Percentiles rank a stretch among this genome's conserved stretches.
Conservation (phyloP, 1,140 invertebrate species). For the Drosophila oshimai region DNA sequence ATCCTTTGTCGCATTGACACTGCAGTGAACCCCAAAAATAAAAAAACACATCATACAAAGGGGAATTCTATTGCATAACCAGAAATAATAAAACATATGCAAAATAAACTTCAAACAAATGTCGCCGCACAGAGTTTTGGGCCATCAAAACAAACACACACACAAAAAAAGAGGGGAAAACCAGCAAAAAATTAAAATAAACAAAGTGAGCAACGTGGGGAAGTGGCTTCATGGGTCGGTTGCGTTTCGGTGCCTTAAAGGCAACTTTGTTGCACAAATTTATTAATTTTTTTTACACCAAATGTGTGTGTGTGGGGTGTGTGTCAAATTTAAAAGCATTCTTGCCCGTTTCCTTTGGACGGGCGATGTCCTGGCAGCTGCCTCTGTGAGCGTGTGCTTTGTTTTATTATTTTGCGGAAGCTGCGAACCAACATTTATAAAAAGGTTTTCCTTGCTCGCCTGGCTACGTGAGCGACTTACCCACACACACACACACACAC, state of each 20-base stretch:
- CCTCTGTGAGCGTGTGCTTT: slow-evolving; percentile 40
- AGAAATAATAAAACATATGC: slow-evolving; percentile 38
- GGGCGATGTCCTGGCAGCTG: slow-evolving; percentile 47
- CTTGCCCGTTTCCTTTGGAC: slow-evolving; percentile 30
- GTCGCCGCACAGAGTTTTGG: slow-evolving; percentile 19
- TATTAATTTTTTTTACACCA: slow-evolving; percentile 50
- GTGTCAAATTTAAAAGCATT: slow-evolving; percentile 63
- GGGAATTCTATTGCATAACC: slow-evolving; percentile 25
- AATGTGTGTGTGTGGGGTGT: slow-evolving; percentile 20
- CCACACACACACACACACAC: slow-evolving; percentile 23
- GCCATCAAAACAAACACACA: slow-evolving; percentile 11
- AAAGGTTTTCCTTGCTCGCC: slow-evolving; percentile 74
- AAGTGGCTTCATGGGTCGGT: slow-evolving; percentile 24
- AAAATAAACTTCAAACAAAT: slow-evolving; percentile 52
- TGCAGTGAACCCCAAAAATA: slow-evolving; percentile 11
- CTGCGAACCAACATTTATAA: slow-evolving; percentile 69
- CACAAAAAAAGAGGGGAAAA: background rate
- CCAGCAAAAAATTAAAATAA: slow-evolving; percentile 23
- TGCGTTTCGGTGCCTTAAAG: slow-evolving; percentile 40
- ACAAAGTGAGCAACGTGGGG: slow-evolving; percentile 23
- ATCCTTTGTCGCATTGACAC: slow-evolving; percentile 6
- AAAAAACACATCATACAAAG: slow-evolving; percentile 7
- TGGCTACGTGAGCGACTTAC: slow-evolving; percentile 66
- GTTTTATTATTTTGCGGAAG: slow-evolving; percentile 78
- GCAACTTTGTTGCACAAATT: slow-evolving; percentile 44